These are phyloP conservation scores for Acanthochromis polyacanthus DNA, from an alignment of 2,113 vertebrate species.

Conservation along the genomic window DNA sequence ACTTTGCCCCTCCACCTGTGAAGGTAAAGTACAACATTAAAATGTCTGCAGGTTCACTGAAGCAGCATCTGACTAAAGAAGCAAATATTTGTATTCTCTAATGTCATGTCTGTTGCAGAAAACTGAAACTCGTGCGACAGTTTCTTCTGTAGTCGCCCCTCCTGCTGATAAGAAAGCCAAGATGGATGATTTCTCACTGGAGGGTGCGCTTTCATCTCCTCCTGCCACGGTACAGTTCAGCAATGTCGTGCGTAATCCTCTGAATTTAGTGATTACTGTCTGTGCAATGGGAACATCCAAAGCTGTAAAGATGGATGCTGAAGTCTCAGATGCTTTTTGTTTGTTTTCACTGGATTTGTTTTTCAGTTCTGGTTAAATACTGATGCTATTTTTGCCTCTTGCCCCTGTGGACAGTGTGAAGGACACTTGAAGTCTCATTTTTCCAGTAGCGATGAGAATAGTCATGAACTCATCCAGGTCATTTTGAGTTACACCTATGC, in stretches of 20 bases:
- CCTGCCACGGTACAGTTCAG: conserved; percentile 34
- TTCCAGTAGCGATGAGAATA: not conserved
- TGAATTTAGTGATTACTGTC: too few relatives aligned
- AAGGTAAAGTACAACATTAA: conserved; percentile 62
- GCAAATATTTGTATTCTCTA: not conserved
- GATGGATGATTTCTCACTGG: conserved; percentile 26
- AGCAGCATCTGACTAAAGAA: not conserved
- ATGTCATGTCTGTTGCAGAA: conserved; percentile 24
- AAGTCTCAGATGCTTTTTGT: too few relatives aligned
- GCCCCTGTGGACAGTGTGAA: too few relatives aligned
- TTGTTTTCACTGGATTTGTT: too few relatives aligned
- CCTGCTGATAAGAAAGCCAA: conserved; percentile 73
- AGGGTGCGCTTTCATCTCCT: conserved; percentile 12
- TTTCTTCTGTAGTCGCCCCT: conserved; percentile 41
- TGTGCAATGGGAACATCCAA: too few relatives aligned
- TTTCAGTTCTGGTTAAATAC: not conserved
- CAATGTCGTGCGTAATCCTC: too few relatives aligned
- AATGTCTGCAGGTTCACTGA: not conserved
- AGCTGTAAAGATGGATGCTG: too few relatives aligned
- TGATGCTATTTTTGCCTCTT: too few relatives aligned
- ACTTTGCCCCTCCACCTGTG: conserved; percentile 71
- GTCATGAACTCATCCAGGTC: too few relatives aligned
- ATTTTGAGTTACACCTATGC: too few relatives aligned
- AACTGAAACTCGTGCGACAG: conserved; percentile 6
- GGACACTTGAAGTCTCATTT: too few relatives aligned